Evolutionary conservation across 2,888 invertebrate genomes (phyloP), one percentile per base, ranked within the genome.

Genomic region (Amitus sp.): DNA sequence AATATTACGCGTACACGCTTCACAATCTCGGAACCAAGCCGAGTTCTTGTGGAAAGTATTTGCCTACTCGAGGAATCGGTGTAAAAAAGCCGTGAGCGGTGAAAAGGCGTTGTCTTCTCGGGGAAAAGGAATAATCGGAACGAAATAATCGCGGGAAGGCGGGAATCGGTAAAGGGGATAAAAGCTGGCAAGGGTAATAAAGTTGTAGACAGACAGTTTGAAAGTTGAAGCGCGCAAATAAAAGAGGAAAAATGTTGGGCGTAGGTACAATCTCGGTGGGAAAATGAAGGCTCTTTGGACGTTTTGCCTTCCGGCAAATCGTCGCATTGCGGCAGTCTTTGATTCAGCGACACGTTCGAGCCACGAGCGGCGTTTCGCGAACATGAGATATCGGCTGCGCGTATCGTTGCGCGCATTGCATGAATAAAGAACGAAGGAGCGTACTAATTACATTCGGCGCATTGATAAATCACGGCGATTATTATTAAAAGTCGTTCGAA

Each of bases 391-490:
- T 34, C 6, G 15, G 2, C 6, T 43, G 50, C 37, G 37, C 46
- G 28, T 42, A 20, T 13, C 20, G 37, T 42, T 52, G 52, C 52
- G n/a, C n/a, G n/a, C n/a, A n/a, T n/a, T 52, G 52, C 52, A 66
- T 55, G 65, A 63, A 67, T 60, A 54, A 56, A 65, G 60, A 57
- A 43, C 30, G 66, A 60, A 47, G 60, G 52, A 64, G 67, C 65
- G 65, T 60, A 65, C 68, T 76, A 76, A 77, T 77, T 76, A 75
- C 68, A 65, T 73, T 71, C 69, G 66, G 69, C 62, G 67, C 67
- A 66, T 71, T 73, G 74, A 77, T 73, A 72, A 76, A 75, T 76
- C 70, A 71, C 55, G 55, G 49, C 69, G 74, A 75, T 77, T 75
- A n/a, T n/a, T n/a, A 73, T 72, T 73, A 73, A 74, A 72, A 76